Evolutionary conservation across 1,140 invertebrate genomes (phyloP).

Genomic region (Bactericera cockerelli): DNA sequence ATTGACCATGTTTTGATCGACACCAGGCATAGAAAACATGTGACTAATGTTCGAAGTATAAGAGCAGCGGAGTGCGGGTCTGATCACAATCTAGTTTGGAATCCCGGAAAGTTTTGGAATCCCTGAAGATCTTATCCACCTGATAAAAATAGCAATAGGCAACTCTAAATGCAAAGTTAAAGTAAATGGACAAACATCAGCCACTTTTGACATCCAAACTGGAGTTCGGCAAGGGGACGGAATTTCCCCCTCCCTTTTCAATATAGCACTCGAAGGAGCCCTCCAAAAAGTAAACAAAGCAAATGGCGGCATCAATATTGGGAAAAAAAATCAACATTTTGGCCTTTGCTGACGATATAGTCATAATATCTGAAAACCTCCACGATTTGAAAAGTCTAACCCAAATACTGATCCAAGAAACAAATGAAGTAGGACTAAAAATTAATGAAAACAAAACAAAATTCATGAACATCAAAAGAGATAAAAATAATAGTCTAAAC

Average conservation of each 20-base stretch:
- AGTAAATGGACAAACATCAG: neutral
- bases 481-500: neutral
- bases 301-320: neutral
- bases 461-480: constrained; percentile 3
- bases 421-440: constrained; percentile 3
- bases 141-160: neutral
- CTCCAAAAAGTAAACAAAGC: neutral
- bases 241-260: constrained; percentile 10
- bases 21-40: constrained; percentile 1
- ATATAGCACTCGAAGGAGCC: constrained; percentile 11
- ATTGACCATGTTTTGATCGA: too few relatives aligned
- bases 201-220: neutral
- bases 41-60: constrained; percentile 13
- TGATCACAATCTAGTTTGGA: constrained; percentile 14
- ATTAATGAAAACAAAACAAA: constrained; percentile 12
- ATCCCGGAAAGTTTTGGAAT: constrained; percentile 3
- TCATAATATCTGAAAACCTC: neutral
- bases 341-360: constrained; percentile 12
- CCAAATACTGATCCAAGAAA: constrained; percentile 10
- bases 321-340: constrained; percentile 4
- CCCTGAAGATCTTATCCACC: neutral
- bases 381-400: neutral
- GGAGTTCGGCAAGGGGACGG: constrained; percentile 13
- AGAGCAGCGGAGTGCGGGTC: constrained; percentile 16
- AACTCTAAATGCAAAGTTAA: neutral